These are phyloP conservation scores for Chelidonichthys spinosus DNA, from an alignment of 2,797 vertebrate genomes.

Conservation along the genomic window DNA sequence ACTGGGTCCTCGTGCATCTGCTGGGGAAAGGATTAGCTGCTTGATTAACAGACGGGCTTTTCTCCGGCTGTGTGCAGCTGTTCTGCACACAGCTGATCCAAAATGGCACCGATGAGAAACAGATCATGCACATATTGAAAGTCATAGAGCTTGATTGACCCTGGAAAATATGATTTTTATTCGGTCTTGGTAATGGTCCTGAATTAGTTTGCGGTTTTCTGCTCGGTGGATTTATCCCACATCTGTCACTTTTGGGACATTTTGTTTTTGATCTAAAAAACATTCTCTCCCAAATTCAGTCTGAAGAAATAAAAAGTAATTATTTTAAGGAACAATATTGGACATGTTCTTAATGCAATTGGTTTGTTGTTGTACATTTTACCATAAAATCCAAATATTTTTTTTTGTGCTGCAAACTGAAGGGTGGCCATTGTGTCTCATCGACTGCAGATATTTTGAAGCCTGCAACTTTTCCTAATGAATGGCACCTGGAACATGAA, in stretches of 20 bases:
- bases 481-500: neutral
- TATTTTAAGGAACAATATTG: neutral
- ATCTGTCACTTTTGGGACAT: neutral
- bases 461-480: neutral
- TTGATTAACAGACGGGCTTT: constrained; percentile 35
- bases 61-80: constrained; percentile 24
- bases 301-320: no score
- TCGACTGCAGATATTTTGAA: constrained; percentile 3
- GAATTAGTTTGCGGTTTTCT: neutral
- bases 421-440: neutral
- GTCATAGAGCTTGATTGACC: neutral
- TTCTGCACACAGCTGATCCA: constrained; percentile 22
- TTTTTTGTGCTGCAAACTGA: no score
- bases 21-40: constrained; percentile 36
- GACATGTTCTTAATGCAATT: neutral
- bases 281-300: no score
- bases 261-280: no score
- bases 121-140: constrained; percentile 6
- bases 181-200: neutral
- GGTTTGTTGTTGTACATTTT: constrained; percentile 8
- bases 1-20: constrained; percentile 13
- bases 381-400: no score
- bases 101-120: constrained; percentile 13
- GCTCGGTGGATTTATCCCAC: neutral
- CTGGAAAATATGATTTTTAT: neutral